Percentiles rank a stretch among this genome's conserved stretches.
Conservation (phyloP, 2,113 vertebrate genomes). For the Thamnophis sirtalis region DNA sequence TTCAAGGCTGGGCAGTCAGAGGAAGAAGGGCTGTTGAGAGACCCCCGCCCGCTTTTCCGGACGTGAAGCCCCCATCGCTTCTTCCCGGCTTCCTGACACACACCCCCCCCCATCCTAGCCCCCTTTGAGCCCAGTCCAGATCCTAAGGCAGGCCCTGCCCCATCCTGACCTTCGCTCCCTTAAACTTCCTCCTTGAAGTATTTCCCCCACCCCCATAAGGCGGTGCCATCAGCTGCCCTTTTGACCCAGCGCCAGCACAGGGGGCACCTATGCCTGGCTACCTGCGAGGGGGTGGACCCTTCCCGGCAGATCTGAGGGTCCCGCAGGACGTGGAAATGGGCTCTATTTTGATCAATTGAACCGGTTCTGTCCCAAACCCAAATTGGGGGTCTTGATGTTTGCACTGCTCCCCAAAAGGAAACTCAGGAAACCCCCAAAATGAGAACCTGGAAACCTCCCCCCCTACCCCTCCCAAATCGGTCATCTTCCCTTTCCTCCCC, state of each 20-base stretch:
- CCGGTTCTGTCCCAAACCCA: not conserved
- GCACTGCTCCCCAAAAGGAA: too few species aligned
- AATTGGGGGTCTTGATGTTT: too few species aligned
- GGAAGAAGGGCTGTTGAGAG: not conserved
- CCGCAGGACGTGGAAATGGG: too few species aligned
- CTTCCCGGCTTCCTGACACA: not conserved
- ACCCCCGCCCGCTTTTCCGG: not conserved
- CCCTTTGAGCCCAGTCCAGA: not conserved
- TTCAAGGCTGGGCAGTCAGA: not conserved
- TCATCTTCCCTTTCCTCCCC: too few species aligned
- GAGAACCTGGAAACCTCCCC: not conserved
- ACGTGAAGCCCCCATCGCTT: not conserved
- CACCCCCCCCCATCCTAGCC: not conserved
- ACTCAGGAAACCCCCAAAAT: not conserved
- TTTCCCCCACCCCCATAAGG: not conserved
- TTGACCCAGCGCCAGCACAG: not conserved
- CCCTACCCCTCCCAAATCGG: fast-evolving
- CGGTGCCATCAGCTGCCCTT: fast-evolving
- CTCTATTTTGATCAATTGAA: too few species aligned
- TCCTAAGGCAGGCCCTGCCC: not conserved
- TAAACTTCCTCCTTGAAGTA: not conserved
- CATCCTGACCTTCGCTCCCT: not conserved
- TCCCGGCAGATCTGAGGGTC: not conserved
- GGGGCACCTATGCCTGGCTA: not conserved
- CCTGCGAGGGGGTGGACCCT: not conserved